Evolutionary conservation across 2,888 invertebrate genomes (phyloP), one percentile per base, ranked within the genome.

Genomic region (Leptopilina drosophilae): DNA sequence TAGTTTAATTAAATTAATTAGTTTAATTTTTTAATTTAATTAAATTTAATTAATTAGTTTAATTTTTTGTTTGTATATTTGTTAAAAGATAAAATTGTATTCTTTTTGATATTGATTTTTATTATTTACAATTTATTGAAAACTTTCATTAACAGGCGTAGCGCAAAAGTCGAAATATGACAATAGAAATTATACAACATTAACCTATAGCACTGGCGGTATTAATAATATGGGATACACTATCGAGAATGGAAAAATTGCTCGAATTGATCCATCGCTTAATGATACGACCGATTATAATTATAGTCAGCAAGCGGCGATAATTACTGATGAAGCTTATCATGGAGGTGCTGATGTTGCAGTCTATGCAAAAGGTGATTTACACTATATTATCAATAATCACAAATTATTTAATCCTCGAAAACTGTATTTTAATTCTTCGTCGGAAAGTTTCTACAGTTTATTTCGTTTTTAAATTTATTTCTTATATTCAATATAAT

Each of bases 271-370:
- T 91, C 96, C 96, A 0, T 92, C 92, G 0, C 85, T 87, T 1
- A 67, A 80, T 14, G 93, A 96, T 80, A 95, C 95, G 0, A 93
- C 93, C 15, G 93, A 93, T 81, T 95, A 94, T 88, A 93, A 94
- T 62, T 97, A 96, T 87, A 94, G 94, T 49, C 96, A 96, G 88
- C 95, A 96, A 84, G 95, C 96, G 0, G 94, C 94, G 0, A 94
- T 96, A 56, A 93, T 94, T 82, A 93, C 95, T 5, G 94, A 95
- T 84, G 96, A 97, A 89, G 96, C 96, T 87, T 94, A 94, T 56
- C 97, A 97, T 85, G 96, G 96, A 0, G 97, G 97, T 0, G 96
- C 96, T 20, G 98, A 98, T 91, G 98, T 98, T 0, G 93, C 95
- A 1, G 94, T 98, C 77, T 97, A 97, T 92, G 97, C 98, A 46